phyloP scores from a whole-genome alignment of 2,888 invertebrate species.

The Cosmorhoe ocellata region DNA sequence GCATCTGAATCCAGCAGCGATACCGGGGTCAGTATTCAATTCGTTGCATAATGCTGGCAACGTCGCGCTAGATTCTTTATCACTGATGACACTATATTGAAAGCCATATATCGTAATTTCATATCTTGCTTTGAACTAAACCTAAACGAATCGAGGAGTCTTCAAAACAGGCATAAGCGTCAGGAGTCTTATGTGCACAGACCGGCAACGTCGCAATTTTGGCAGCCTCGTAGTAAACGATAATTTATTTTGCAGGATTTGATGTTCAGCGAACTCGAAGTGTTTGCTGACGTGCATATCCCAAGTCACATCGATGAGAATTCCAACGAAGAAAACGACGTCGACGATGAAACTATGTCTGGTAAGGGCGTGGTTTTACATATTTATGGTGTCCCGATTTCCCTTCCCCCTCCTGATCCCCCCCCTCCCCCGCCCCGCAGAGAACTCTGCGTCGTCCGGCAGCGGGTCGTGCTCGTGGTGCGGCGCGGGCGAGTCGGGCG shows the following conservation, averaged over 20 bases:
- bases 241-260: constrained; percentile 45
- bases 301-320: constrained; percentile 84
- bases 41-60: constrained; percentile 2
- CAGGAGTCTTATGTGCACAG: too few relatives aligned
- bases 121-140: too few relatives aligned
- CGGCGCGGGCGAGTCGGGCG: constrained; percentile 41
- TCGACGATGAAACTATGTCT: constrained; percentile 93
- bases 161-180: too few relatives aligned
- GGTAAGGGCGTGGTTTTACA: constrained; percentile 80
- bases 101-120: too few relatives aligned
- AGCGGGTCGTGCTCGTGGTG: constrained; percentile 61
- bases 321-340: constrained; percentile 92
- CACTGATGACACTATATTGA: too few relatives aligned
- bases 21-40: constrained; percentile 58
- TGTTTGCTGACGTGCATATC: constrained; percentile 83
- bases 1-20: constrained; percentile 73
- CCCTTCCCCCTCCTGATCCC: constrained; percentile 6
- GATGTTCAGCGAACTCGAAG: constrained; percentile 84
- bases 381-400: background rate
- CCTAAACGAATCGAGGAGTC: too few relatives aligned
- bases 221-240: background rate
- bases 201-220: constrained; percentile 5
- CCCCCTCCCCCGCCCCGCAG: constrained; percentile 44
- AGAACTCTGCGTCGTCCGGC: constrained; percentile 62
- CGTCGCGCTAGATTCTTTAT: background rate